Conservation (phyloP, 2,797 vertebrate species). For the Gallirallus australis region DNA sequence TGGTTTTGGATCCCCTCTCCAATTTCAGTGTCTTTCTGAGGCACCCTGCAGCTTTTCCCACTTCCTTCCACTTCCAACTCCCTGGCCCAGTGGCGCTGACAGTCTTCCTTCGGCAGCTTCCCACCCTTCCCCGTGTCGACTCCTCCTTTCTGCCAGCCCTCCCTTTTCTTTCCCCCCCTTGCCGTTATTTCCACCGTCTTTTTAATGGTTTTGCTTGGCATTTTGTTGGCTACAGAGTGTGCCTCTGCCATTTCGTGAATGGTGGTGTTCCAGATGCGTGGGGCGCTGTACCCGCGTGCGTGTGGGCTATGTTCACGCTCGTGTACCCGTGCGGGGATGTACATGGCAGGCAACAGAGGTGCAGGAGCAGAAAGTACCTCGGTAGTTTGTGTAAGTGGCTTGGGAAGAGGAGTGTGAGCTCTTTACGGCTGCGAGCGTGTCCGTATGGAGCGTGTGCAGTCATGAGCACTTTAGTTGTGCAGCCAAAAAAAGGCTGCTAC, state of each 20-base stretch:
- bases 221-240: background rate
- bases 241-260: background rate
- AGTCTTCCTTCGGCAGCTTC: background rate
- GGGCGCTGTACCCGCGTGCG: fast-evolving
- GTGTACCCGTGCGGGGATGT: background rate
- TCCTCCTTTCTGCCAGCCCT: background rate
- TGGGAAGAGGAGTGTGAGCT: background rate
- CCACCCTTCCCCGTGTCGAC: background rate
- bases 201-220: background rate
- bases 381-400: background rate
- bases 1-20: background rate
- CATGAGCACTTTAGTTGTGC: constrained; percentile 15
- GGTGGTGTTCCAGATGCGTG: background rate
- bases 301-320: background rate
- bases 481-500: constrained; percentile 54
- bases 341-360: background rate
- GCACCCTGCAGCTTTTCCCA: background rate
- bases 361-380: background rate
- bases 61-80: background rate
- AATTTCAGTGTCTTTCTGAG: background rate
- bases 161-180: background rate
- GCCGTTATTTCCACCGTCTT: background rate
- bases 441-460: constrained; percentile 32
- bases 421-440: constrained; percentile 13
- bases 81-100: background rate